Base-by-base conservation (phyloP, 2,888 invertebrate species). In the Diploptera punctata region DNA sequence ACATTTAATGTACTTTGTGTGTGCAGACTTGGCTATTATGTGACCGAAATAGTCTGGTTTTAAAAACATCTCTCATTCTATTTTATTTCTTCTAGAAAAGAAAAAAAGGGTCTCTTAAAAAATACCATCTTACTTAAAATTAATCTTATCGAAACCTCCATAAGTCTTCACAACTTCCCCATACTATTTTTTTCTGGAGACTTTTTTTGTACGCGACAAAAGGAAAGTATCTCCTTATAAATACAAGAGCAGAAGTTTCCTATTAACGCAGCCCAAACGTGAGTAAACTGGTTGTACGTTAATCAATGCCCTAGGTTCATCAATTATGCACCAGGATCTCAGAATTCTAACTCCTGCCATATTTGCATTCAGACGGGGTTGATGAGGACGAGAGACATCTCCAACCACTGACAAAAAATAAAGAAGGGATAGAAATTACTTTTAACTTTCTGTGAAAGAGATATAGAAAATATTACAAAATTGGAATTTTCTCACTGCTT, bases 81-180 rank as follows among this genome's bases (percentile, higher is more conserved):
- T 57, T 57, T 29, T 57, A 57, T 29, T 1, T 57, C 4, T 26
- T 29, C n/a, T n/a, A n/a, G n/a, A n/a, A n/a, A n/a, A n/a, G n/a
- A n/a, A n/a, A 21, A 24, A 52, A 24, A 9, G 10, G 9, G 52
- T 3, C 57, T 57, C 57, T 57, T 57, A 29, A 31, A 65, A 65
- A 65, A 65, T 65, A 43, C 79, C 78, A 78, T 79, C 79, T 80
- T 80, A 78, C 77, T 77, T 81, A 83, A 83, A 84, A 84, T 84
- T 84, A 84, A 84, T 83, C 84, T 84, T 84, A 84, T 84, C 84
- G 83, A 82, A 81, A 82, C 81, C 83, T 83, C 84, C 83, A 84
- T 84, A 84, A 84, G 82, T 84, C 83, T 84, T 81, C 82, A 82
- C 83, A 83, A 83, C 84, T 83, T 83, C 84, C 83, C 83, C 82